Evolutionary conservation across 2,113 vertebrate species (phyloP).

Genomic region (Caracal caracal): DNA sequence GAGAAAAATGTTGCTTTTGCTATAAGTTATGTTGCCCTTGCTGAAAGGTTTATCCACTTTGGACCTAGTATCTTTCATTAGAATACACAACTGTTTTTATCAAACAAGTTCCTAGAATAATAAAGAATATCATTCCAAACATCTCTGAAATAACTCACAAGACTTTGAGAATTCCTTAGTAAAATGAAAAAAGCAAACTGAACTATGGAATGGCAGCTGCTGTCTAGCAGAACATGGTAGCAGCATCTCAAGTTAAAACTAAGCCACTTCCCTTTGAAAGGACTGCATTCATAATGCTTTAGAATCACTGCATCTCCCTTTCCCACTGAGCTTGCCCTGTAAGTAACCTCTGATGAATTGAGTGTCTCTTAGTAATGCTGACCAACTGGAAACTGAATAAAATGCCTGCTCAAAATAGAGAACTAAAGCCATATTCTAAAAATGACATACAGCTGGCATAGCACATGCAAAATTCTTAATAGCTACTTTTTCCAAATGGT

Average conservation of each 20-base stretch:
- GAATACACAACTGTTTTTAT: neutral
- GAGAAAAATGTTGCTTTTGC: neutral
- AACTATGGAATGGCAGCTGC: neutral
- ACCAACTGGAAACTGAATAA: constrained; percentile 62
- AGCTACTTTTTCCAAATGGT: constrained; percentile 50
- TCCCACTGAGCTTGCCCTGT: neutral
- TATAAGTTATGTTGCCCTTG: neutral
- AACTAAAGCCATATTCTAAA: constrained; percentile 65
- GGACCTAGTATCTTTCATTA: neutral
- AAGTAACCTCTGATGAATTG: constrained; percentile 49
- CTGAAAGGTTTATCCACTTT: neutral
- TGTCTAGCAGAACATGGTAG: neutral
- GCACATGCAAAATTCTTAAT: constrained; percentile 45
- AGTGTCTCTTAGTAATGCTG: constrained; percentile 60
- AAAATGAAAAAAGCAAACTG: neutral
- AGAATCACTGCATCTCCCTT: neutral
- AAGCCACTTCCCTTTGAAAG: neutral
- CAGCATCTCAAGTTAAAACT: neutral
- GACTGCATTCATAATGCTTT: neutral
- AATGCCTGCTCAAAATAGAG: constrained; percentile 66
- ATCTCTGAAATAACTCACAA: neutral
- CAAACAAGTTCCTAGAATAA: neutral
- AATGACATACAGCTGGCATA: constrained; percentile 64
- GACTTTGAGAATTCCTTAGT: neutral
- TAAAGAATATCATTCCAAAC: neutral